Evolutionary conservation across 2,888 invertebrate genomes (phyloP), one percentile per base, ranked within the genome.

Genomic region (Bibio marci): DNA sequence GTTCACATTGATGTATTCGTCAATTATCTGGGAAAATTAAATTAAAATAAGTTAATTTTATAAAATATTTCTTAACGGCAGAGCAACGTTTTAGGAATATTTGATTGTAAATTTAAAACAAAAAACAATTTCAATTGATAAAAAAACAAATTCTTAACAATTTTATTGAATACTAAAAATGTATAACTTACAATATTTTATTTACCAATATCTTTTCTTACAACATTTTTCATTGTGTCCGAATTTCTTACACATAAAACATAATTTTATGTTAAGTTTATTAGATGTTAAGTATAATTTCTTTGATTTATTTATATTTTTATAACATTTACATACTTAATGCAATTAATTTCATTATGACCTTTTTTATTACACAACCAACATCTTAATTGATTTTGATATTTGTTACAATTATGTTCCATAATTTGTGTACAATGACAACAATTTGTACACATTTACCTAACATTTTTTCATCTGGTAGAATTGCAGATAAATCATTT

Each of bases 361-460:
- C 62, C 62, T 10, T 47, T 44, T 26, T 50, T 19, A 0, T 45
- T 46, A 34, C 62, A 62, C 13, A 61, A 49, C 56, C 55, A 56
- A 45, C 62, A 62, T 8, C 40, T 48, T 38, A 58, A 53, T 26
- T 53, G 51, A 3, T 45, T 50, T 42, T 60, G 59, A 44, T 59
- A 62, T 34, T 62, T 49, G 3, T 51, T 50, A 48, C 78, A 78
- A 15, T 54, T 58, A 50, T 77, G 76, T 19, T 64, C 58, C 22
- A 63, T 62, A 3, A 44, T 42, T 28, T 61, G 59, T 1, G 55
- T 50, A 51, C 91, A 92, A 43, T 76, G 64, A 0, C 65, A 57
- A 56, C 91, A 92, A 6, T 53, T 61, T 2, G 61, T 51, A 50
- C 91, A 92, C n/a, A 48, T 52, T 48, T 54, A 76, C 77, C 59